Base-by-base conservation (phyloP, 2,113 vertebrate genomes). In the Podarcis cretensis region DNA sequence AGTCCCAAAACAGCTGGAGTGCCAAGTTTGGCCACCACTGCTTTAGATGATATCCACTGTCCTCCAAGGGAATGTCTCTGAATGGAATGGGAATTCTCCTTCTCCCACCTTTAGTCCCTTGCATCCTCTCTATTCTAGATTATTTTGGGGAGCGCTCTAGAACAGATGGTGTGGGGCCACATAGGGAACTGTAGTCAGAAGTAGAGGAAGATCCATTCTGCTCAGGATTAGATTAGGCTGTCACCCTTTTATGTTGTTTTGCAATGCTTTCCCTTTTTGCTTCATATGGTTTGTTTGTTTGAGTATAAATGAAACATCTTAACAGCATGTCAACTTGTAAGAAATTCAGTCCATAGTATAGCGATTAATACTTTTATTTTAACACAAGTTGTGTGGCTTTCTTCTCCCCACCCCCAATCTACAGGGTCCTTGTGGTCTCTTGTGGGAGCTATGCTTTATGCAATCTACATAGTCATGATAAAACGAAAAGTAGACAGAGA, bases 381-480 rank as follows among this genome's bases (percentile, higher is more conserved):
- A 88, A 83, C 23, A 32, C 2, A 83, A 40, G 4, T 54, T 75
- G 6, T 25, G 30, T 9, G 32, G 12, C 25, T 10, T 27, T 3
- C 85, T 91, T 43, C 8, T 54, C 48, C 48, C 48, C 48, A 54
- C 48, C 48, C 48, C 48, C 89, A 76, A 90, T 90, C 93, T 93
- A 76, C 92, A 99, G 98, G 98, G 88, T 98, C 97, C 83, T 88
- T 99, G 89, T 99, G 99, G 98, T 99, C 98, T 3, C 96, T 99
- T 91, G 97, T 97, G n/a, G 98, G 98, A 89, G 98, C 99, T 43
- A 92, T 98, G 89, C 96, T 99, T 0, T 99, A 99, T 77, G 98
- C 99, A 18, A 95, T 99, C 90, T 99, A 99, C 94, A 98, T 99
- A 71, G 99, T 99, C 57, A 98, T 99, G 98, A 99, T 99, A 94